Evolutionary conservation across 2,888 invertebrate species (phyloP).

Genomic region (Lymantria dispar): DNA sequence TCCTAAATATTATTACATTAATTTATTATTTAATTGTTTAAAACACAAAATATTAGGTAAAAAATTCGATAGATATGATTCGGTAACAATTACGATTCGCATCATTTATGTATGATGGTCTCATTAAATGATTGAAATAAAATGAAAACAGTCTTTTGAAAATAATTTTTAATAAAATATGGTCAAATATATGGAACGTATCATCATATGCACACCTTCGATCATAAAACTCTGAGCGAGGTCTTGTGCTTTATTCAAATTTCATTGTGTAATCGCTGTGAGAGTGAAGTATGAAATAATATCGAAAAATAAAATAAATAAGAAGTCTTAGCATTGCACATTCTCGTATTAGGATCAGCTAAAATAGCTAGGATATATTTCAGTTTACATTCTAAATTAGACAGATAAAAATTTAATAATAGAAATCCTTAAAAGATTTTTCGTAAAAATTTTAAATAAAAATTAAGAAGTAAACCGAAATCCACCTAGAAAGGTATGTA

Average conservation of each 20-base stretch:
- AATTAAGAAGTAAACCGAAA: constrained; percentile 57
- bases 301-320: constrained; percentile 67
- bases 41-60: no score
- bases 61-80: no score
- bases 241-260: constrained; percentile 60
- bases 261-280: constrained; percentile 56
- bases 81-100: no score
- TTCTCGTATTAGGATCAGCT: constrained; percentile 78
- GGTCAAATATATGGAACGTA: constrained; percentile 41
- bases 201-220: constrained; percentile 51
- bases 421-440: background rate
- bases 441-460: background rate
- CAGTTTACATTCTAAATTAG: constrained; percentile 44
- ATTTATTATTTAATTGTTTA: no score
- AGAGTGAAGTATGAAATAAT: constrained; percentile 74
- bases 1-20: no score
- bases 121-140: no score
- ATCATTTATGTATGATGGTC: no score
- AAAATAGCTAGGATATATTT: constrained; percentile 65
- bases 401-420: background rate
- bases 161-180: no score
- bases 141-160: no score
- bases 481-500: constrained; percentile 65
- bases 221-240: constrained; percentile 49
- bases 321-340: constrained; percentile 81